A percentile compares a stretch with the other conserved stretches of the same genome.
Conservation (phyloP, 1,140 invertebrate genomes). For the Drusus annulatus region DNA sequence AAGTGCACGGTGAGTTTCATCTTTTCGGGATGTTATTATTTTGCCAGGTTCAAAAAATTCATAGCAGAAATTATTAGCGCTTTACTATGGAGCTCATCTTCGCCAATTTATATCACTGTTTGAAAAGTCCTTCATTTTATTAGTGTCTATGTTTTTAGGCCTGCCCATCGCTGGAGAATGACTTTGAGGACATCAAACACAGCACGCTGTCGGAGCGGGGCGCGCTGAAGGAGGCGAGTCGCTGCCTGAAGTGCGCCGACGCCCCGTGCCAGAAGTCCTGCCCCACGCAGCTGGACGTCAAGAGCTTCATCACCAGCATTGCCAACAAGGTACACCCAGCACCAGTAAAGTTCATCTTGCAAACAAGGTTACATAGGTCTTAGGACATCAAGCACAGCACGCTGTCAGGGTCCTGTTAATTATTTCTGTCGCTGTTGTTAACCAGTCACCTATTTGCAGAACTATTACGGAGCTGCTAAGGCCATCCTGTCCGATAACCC, state of each 20-base stretch:
- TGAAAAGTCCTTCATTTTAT: too few species aligned
- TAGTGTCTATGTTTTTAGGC: slow-evolving; percentile 66
- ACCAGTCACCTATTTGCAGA: slow-evolving; percentile 68
- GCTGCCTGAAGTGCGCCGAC: slow-evolving; percentile 98
- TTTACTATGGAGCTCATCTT: too few species aligned
- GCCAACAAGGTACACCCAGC: slow-evolving; percentile 84
- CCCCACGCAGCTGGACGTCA: slow-evolving; percentile 97
- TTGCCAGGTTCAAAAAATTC: too few species aligned
- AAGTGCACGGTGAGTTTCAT: slow-evolving; percentile 83
- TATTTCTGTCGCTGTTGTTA: too few species aligned
- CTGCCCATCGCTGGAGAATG: slow-evolving; percentile 83
- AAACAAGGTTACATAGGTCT: too few species aligned
- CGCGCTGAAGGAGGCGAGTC: slow-evolving; percentile 90
- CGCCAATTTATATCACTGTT: too few species aligned
- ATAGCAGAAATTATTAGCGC: too few species aligned
- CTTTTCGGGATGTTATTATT: neutral
- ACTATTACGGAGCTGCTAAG: slow-evolving; percentile 98
- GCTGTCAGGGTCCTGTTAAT: too few species aligned
- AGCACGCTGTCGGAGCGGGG: slow-evolving; percentile 96
- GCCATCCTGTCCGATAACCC: slow-evolving; percentile 98
- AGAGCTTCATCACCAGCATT: slow-evolving; percentile 97
- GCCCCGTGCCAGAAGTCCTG: slow-evolving; percentile 99
- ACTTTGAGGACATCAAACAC: slow-evolving; percentile 98
- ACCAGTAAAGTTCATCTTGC: too few species aligned
- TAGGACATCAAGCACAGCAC: too few species aligned